Percentiles rank a stretch among this genome's conserved stretches.
Evolutionary conservation across 2,113 vertebrate species (phyloP).

Genomic region (Mola mola): DNA sequence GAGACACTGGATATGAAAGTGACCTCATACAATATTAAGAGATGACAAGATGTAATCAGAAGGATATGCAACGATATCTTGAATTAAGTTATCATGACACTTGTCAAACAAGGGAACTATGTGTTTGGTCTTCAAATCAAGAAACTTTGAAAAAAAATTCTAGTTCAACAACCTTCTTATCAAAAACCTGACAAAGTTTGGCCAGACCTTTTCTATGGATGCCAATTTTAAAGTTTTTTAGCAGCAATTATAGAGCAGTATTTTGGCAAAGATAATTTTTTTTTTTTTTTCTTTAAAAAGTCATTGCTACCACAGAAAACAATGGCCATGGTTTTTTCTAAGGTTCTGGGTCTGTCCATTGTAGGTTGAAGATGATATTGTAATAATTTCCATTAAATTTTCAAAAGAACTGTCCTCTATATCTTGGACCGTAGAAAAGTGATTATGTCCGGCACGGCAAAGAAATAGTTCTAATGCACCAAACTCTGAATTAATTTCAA

Average conservation of each 20-base stretch:
- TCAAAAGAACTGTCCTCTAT: slow-evolving; percentile 51
- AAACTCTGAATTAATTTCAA: slow-evolving; percentile 58
- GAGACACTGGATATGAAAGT: slow-evolving; percentile 57
- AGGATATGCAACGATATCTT: slow-evolving; percentile 12
- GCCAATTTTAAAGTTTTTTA: slow-evolving; percentile 34
- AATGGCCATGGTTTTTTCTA: slow-evolving; percentile 19
- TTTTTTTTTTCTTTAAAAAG: no score
- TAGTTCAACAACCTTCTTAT: slow-evolving; percentile 13
- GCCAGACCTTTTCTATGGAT: slow-evolving; percentile 27
- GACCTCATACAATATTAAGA: slow-evolving; percentile 59
- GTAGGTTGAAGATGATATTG: slow-evolving; percentile 16
- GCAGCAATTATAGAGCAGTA: slow-evolving; percentile 62
- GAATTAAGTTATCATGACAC: slow-evolving; percentile 18
- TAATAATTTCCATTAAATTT: slow-evolving; percentile 21
- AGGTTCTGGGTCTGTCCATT: slow-evolving; percentile 36
- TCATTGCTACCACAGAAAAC: slow-evolving; percentile 37
- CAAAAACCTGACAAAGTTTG: slow-evolving; percentile 18
- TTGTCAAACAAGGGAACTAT: slow-evolving; percentile 45
- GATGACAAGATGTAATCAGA: slow-evolving; percentile 27
- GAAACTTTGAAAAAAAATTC: slow-evolving; percentile 16
- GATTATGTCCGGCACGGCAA: slow-evolving; percentile 75
- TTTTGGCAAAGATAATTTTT: slow-evolving; percentile 55
- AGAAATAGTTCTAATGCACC: slow-evolving; percentile 61
- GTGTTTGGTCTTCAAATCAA: slow-evolving; percentile 36
- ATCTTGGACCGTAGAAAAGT: slow-evolving; percentile 43